Percentiles rank a stretch among this genome's conserved stretches.
Evolutionary conservation across 2,888 invertebrate genomes (phyloP).

Genomic region (Norana najaformis): DNA sequence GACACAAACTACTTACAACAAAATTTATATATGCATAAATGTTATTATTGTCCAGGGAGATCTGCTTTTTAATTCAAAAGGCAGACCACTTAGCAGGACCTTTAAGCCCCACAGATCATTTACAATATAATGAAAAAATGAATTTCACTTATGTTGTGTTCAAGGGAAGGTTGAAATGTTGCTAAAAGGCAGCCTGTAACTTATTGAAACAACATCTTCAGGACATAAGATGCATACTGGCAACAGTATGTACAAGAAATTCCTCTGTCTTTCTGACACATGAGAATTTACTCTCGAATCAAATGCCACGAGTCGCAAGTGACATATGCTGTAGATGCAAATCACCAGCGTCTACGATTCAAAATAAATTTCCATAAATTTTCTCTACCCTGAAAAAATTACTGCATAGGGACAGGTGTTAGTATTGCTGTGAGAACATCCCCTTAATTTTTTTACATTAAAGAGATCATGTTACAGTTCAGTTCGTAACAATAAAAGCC

Average conservation of each 20-base stretch:
- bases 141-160: not conserved
- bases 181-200: not conserved
- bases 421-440: not conserved
- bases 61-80: not conserved
- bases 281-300: not conserved
- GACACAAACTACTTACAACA: no score
- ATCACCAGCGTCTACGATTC: not conserved
- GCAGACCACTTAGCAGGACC: not conserved
- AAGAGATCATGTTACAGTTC: not conserved
- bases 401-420: not conserved
- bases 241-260: not conserved
- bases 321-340: not conserved
- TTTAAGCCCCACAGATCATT: no score
- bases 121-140: not conserved
- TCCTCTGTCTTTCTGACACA: not conserved
- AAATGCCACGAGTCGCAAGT: not conserved
- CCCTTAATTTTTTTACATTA: not conserved
- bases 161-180: not conserved
- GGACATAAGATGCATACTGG: not conserved
- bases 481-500: not conserved
- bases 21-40: no score
- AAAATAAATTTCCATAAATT: constrained; percentile 13
- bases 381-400: not conserved
- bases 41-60: not conserved
- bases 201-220: not conserved